Evolutionary conservation across 2,113 vertebrate species (phyloP), one percentile per base, ranked within the genome.

Genomic region (Microcebus jonahi): DNA sequence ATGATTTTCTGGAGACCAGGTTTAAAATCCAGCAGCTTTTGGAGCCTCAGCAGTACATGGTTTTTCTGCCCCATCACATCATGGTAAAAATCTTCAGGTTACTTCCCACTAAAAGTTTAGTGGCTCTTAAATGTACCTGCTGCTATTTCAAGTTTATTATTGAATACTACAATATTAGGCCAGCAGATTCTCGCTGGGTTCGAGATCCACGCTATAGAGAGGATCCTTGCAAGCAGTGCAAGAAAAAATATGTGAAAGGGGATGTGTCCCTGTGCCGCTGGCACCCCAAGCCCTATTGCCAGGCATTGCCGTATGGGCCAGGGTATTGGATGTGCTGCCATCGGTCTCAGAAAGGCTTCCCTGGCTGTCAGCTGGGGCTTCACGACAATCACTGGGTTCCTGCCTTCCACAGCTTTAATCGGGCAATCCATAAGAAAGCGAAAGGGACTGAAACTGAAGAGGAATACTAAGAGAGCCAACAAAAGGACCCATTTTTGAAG

Each of bases 241-340:
- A 99, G 98, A 99, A 99, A 97, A 99, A 99, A 1, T 99, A 99
- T 4, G 98, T 98, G 1, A 99, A 99, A 12, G 99, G 99, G 29
- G 99, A 99, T 0, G 99, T 99, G 57, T 99, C 99, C 0, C 98
- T 99, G 42, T 99, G 99, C 98, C 98, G 99, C 53, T 99, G 99
- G 99, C 99, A 99, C 73, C 99, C 99, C 97, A 99, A 99, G 96
- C 99, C 99, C 21, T 99, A 99, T 97, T 99, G 99, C 97, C 99
- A 99, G 98, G 99, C 99, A 0, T 95, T 99, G 96, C 99, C 99
- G 0, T 99, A 99, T 0, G 99, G 99, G 20, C 99, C 99, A 0
- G 99, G 99, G 0, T 99, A 99, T 98, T 99, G 99, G 99, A 99
- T 99, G 99, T 99, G 99, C 97, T 99, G 99, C 95, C 99, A 99